Base-by-base conservation (phyloP, 2,113 vertebrate species). In the Panthera uncia region DNA sequence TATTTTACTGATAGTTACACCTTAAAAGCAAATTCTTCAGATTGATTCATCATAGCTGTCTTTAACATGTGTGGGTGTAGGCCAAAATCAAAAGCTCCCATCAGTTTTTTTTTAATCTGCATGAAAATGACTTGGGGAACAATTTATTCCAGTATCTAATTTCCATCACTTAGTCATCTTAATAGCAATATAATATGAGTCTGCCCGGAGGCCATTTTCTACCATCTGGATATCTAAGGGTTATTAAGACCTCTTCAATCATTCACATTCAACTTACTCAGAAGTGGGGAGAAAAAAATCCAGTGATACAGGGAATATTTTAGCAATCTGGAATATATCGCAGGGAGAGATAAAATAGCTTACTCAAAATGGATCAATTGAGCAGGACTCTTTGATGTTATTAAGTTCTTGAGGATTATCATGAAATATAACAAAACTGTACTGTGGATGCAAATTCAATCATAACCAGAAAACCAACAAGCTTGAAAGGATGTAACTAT, bases 91-190 rank as follows among this genome's bases (percentile, higher is more conserved):
- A 97, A 90, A 45, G n/a, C 76, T 91, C 96, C 16, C 48, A 97
- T 79, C 2, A 66, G 2, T 11, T 16, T 36, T 93, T 63, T 76
- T 76, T 74, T 74, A 27, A 92, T 41, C 93, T 96, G 86, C 57
- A 48, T 73, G 41, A 94, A 97, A 93, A 82, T 78, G 69, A 83
- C 41, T 74, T 85, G 93, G 27, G 31, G 33, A 91, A 48, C 14
- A 88, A 84, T 93, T 97, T 89, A 87, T 69, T 55, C 81, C 31
- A 89, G 11, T 55, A 93, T 45, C 19, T 89, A 89, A 89, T 96
- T 97, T 95, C 8, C 27, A 89, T 96, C 36, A 71, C 76, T 94
- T 91, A 94, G 89, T 97, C 96, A 93, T 96, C 96, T 97, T 89
- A 98, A 96, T 92, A 86, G 68, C 48, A 71, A 71, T 86, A 86